Evolutionary conservation across 2,888 invertebrate species (phyloP).

Genomic region (Drosophila demipolita): DNA sequence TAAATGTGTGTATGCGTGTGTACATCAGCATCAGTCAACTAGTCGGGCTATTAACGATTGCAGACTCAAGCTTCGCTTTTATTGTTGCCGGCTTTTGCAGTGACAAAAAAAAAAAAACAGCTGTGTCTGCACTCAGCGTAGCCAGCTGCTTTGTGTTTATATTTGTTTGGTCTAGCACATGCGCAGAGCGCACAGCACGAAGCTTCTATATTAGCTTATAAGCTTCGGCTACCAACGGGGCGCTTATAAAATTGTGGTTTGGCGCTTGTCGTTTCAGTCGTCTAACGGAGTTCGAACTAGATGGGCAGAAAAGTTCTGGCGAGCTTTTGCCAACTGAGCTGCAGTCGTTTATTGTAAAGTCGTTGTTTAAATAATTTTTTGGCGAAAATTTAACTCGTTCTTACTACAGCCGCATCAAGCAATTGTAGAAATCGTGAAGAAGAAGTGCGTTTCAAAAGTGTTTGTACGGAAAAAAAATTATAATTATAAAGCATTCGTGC

Average conservation of each 20-base stretch:
- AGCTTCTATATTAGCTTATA: constrained; percentile 29
- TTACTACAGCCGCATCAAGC: constrained; percentile 2
- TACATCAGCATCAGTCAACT: constrained; percentile 21
- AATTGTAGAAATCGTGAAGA: constrained; percentile 16
- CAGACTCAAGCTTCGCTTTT: constrained; percentile 45
- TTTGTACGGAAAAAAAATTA: not conserved
- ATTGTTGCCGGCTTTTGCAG: constrained; percentile 73
- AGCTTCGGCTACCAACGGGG: constrained; percentile 56
- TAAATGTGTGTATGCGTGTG: not conserved
- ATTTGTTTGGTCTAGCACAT: constrained; percentile 56
- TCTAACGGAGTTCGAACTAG: constrained; percentile 74
- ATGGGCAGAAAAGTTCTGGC: constrained; percentile 66
- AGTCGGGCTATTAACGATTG: constrained; percentile 24
- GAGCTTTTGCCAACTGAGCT: constrained; percentile 54
- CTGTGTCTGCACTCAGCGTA: constrained; percentile 47
- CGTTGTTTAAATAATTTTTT: constrained; percentile 25
- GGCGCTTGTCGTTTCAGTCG: constrained; percentile 64
- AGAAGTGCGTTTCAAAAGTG: constrained; percentile 44
- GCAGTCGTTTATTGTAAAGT: constrained; percentile 38
- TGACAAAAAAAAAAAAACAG: constrained; percentile 44
- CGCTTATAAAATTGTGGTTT: constrained; percentile 67
- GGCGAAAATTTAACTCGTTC: constrained; percentile 20
- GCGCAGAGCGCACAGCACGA: constrained; percentile 58
- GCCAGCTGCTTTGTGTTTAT: constrained; percentile 77
- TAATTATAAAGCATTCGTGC: constrained; percentile 16